These are phyloP conservation scores for Alosa alosa DNA, from an alignment of 2,113 vertebrate species.

Conservation along the genomic window DNA sequence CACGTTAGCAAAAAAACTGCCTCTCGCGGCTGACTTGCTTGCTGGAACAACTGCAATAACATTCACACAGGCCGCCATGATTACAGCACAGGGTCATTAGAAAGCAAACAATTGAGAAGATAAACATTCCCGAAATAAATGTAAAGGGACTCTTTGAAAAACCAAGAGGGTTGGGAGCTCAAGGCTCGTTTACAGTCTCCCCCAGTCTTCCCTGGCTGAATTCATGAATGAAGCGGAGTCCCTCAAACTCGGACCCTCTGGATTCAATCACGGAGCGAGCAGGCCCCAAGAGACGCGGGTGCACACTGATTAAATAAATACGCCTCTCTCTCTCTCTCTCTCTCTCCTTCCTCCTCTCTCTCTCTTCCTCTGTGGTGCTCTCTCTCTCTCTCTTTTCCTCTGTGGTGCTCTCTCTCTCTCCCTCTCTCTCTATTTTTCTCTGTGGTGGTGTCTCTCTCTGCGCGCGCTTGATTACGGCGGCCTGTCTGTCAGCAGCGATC, in stretches of 20 bases:
- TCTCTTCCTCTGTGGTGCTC: too few species aligned
- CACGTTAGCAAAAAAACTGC: background rate
- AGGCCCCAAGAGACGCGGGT: conserved; percentile 6
- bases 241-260: conserved; percentile 27
- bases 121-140: conserved; percentile 2
- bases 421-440: background rate
- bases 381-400: too few species aligned
- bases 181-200: background rate
- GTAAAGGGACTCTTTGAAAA: conserved; percentile 6
- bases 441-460: background rate
- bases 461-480: background rate
- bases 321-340: conserved; percentile 14
- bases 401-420: too few species aligned
- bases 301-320: conserved; percentile 38
- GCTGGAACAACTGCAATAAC: conserved; percentile 9
- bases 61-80: conserved; percentile 9
- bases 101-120: conserved; percentile 17
- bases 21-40: background rate
- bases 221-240: conserved; percentile 34
- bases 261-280: conserved; percentile 35
- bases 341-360: background rate
- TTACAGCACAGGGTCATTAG: conserved; percentile 5
- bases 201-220: background rate
- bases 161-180: background rate
- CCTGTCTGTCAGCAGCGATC: conserved; percentile 20